Conservation (phyloP, 2,888 invertebrate species). For the Xanthostigma xanthostigma region DNA sequence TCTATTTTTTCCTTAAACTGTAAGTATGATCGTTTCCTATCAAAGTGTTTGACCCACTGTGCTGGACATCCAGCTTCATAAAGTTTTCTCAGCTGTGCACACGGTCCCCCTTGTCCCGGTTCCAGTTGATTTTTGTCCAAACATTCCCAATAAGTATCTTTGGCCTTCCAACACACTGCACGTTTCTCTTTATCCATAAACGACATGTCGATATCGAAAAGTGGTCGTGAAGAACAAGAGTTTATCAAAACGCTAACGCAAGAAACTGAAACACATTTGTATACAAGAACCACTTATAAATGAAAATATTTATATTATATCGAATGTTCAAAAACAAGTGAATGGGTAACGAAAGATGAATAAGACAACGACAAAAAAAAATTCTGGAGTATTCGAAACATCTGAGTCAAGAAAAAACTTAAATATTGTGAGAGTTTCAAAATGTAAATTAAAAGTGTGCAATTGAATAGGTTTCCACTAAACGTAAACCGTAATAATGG, state of each 20-base stretch:
- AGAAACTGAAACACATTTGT: no score
- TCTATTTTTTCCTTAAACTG: conserved; percentile 79
- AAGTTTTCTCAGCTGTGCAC: conserved; percentile 51
- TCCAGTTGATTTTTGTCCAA: conserved; percentile 51
- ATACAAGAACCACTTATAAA: no score
- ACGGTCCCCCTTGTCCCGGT: conserved; percentile 36
- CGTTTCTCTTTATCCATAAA: conserved; percentile 69
- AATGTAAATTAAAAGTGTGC: no score
- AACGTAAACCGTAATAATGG: no score
- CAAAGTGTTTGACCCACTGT: conserved; percentile 90
- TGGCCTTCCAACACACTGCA: conserved; percentile 67
- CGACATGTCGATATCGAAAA: conserved; percentile 41
- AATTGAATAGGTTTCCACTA: no score
- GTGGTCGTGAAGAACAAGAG: background rate
- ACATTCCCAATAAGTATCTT: conserved; percentile 85
- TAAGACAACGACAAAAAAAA: no score
- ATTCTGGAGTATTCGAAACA: no score
- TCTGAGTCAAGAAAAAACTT: no score
- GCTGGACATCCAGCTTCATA: conserved; percentile 66
- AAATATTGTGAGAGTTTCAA: no score
- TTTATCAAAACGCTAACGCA: no score
- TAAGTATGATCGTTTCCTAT: conserved; percentile 75
- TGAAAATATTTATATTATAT: no score
- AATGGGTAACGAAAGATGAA: no score
- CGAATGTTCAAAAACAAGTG: background rate